phyloP scores from a whole-genome alignment of 1,140 invertebrate genomes.

The Samia ricini region DNA sequence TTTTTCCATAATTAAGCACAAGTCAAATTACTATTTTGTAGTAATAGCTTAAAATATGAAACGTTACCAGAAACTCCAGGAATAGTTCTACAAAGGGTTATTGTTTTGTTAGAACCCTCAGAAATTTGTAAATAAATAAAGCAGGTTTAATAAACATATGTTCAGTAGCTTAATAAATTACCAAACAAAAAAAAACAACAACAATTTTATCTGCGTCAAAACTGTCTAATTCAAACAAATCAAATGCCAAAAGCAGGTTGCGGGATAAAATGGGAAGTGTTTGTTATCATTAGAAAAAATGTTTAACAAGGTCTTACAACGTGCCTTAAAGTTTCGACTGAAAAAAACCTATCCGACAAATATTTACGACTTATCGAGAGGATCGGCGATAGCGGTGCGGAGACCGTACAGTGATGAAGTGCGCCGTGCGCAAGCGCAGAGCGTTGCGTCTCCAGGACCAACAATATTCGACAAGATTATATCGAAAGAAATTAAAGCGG shows the following conservation, averaged over 20 bases:
- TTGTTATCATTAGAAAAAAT: constrained; percentile 43
- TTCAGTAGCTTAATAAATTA: no score
- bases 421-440: constrained; percentile 53
- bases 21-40: no score
- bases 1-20: no score
- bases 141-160: no score
- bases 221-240: neutral
- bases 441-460: constrained; percentile 43
- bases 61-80: no score
- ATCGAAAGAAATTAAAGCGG: constrained; percentile 86
- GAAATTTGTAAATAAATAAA: no score
- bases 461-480: constrained; percentile 92
- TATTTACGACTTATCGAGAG: constrained; percentile 62
- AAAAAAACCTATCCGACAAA: constrained; percentile 70
- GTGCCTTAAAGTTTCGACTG: constrained; percentile 61
- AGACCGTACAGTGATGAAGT: constrained; percentile 70
- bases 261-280: neutral
- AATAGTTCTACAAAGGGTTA: no score
- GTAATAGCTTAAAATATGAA: no score
- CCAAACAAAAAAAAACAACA: no score
- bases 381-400: constrained; percentile 53
- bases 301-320: constrained; percentile 69
- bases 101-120: no score
- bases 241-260: neutral
- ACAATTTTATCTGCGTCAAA: no score